These are phyloP conservation scores for Eulimnadia texana DNA, from an alignment of 1,140 invertebrate genomes.

Conservation along the genomic window DNA sequence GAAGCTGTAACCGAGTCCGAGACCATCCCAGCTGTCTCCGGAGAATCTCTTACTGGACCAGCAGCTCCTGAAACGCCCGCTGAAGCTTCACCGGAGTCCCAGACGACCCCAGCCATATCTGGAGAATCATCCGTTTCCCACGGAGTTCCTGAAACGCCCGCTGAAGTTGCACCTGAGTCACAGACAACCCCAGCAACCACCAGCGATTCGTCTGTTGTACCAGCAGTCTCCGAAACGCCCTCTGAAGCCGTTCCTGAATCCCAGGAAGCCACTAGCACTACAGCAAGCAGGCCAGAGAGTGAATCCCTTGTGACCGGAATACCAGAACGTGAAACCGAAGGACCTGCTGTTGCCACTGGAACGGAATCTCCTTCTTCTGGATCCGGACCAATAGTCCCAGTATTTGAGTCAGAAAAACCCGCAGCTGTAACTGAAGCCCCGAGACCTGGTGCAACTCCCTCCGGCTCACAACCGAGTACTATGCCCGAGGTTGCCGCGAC, in stretches of 20 bases:
- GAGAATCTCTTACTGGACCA: neutral
- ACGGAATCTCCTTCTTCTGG: neutral
- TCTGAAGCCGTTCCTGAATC: neutral
- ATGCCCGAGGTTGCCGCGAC: conserved; percentile 4
- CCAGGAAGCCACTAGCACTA: too few relatives aligned
- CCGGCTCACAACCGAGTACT: neutral
- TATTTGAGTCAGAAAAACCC: neutral
- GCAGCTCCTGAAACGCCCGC: neutral
- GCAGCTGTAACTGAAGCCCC: neutral
- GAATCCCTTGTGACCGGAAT: neutral
- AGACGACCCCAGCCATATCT: neutral
- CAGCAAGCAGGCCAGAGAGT: neutral
- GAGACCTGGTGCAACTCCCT: too few relatives aligned
- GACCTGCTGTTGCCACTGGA: neutral
- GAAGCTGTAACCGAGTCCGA: neutral
- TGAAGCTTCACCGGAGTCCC: neutral
- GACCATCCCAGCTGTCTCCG: neutral
- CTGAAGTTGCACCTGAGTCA: neutral
- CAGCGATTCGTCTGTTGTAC: neutral
- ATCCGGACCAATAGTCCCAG: neutral
- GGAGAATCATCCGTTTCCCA: neutral
- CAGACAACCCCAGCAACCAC: neutral
- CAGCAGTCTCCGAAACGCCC: neutral
- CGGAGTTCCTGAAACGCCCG: neutral
- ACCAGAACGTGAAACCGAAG: neutral